Conservation (phyloP, 2,888 invertebrate species). For the Andricus quercusramuli region DNA sequence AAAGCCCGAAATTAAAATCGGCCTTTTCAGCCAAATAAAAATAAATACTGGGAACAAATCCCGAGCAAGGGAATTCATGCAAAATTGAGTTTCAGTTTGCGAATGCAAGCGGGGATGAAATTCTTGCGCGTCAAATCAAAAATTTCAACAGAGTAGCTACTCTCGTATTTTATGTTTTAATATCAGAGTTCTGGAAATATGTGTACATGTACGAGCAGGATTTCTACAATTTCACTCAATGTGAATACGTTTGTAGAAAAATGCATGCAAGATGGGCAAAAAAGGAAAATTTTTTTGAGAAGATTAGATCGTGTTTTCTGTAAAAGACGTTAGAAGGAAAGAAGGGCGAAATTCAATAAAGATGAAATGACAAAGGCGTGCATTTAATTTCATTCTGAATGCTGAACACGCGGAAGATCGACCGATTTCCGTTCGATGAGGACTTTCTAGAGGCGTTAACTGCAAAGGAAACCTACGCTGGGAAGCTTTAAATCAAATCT, state of each 20-base stretch:
- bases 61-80: neutral
- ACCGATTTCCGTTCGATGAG: neutral
- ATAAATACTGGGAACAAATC: neutral
- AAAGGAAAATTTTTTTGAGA: slow-evolving; percentile 4
- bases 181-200: slow-evolving; percentile 20
- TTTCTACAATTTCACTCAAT: neutral
- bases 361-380: neutral
- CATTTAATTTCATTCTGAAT: neutral
- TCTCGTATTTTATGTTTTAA: slow-evolving; percentile 11
- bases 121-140: slow-evolving; percentile 9
- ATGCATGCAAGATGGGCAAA: neutral
- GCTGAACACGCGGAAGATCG: neutral
- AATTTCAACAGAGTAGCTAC: neutral
- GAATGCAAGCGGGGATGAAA: slow-evolving; percentile 13
- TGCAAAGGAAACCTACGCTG: neutral
- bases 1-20: neutral
- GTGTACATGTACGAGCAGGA: neutral
- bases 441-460: neutral
- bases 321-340: neutral
- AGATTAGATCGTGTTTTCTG: slow-evolving; percentile 5
- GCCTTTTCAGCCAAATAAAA: neutral
- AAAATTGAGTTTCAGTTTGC: neutral
- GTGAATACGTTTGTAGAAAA: neutral
- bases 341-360: slow-evolving; percentile 8
- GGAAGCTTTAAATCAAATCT: neutral